Conservation (phyloP, 2,797 vertebrate species). For the Kryptolebias ocellatus region DNA sequence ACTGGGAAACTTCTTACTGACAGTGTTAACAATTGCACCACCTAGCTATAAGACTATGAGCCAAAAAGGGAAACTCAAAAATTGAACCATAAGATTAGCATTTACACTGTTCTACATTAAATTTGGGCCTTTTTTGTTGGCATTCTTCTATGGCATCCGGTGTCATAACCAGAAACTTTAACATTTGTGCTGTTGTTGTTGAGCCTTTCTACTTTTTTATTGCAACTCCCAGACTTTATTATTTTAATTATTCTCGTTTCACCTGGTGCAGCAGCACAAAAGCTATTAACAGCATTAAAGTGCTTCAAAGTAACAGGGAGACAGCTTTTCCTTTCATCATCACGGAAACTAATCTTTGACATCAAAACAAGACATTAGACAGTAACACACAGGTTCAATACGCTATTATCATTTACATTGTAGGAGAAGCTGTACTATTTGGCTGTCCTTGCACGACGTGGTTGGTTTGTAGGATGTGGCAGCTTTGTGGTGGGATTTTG, state of each 20-base stretch:
- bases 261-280: background rate
- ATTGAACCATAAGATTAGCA: too few relatives aligned
- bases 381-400: conserved; percentile 18
- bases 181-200: too few relatives aligned
- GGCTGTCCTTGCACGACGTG: conserved; percentile 20
- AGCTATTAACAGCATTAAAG: conserved; percentile 30
- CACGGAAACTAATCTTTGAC: conserved; percentile 22
- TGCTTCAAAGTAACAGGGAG: conserved; percentile 47
- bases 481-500: conserved; percentile 78
- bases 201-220: background rate
- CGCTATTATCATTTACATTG: conserved; percentile 11
- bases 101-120: background rate
- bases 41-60: too few relatives aligned
- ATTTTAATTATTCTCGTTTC: conserved; percentile 5
- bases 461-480: conserved; percentile 54
- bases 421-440: background rate
- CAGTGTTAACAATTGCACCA: too few relatives aligned
- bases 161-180: background rate
- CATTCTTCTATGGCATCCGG: background rate
- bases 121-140: too few relatives aligned
- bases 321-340: conserved; percentile 29
- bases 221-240: conserved; percentile 10
- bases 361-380: conserved; percentile 31
- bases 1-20: too few relatives aligned
- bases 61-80: too few relatives aligned